Conservation (phyloP, 2,888 invertebrate species). For the Caenorhabditis imperialis region DNA sequence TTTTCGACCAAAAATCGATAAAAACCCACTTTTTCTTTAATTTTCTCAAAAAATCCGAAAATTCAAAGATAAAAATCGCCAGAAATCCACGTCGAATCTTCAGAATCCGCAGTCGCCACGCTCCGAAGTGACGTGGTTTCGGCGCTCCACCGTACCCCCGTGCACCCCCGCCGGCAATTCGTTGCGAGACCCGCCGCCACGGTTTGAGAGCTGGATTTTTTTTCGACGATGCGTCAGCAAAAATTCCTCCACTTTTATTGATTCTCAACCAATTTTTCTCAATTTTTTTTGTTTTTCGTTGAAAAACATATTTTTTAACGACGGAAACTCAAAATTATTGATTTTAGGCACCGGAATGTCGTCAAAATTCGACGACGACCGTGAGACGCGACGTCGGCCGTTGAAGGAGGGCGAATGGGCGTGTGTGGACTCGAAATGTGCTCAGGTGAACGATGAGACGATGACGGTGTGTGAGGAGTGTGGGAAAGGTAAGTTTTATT, state of each 20-base stretch:
- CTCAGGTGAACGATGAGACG: constrained; percentile 69
- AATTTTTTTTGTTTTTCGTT: not conserved
- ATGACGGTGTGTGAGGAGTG: constrained; percentile 73
- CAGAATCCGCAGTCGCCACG: too few relatives aligned
- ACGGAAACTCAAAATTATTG: too few relatives aligned
- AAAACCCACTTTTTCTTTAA: too few relatives aligned
- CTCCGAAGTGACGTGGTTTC: constrained; percentile 40
- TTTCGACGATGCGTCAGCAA: constrained; percentile 6
- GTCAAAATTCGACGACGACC: constrained; percentile 46
- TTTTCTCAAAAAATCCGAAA: constrained; percentile 5
- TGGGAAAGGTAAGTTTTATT: constrained; percentile 78
- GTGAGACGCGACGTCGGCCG: constrained; percentile 55
- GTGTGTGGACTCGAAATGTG: constrained; percentile 80
- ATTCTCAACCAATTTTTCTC: constrained; percentile 4
- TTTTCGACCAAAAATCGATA: not conserved
- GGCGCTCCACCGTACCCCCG: constrained; percentile 12
- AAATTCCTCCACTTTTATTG: not conserved
- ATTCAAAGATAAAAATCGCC: constrained; percentile 30
- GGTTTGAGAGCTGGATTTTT: constrained; percentile 39
- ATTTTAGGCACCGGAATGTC: constrained; percentile 35
- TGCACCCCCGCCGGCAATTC: constrained; percentile 9
- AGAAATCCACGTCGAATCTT: too few relatives aligned
- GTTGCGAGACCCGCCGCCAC: constrained; percentile 46
- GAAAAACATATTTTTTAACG: too few relatives aligned
- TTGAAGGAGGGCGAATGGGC: constrained; percentile 80